Evolutionary conservation across 2,797 vertebrate species (phyloP).

Genomic region (Semotilus atromaculatus): DNA sequence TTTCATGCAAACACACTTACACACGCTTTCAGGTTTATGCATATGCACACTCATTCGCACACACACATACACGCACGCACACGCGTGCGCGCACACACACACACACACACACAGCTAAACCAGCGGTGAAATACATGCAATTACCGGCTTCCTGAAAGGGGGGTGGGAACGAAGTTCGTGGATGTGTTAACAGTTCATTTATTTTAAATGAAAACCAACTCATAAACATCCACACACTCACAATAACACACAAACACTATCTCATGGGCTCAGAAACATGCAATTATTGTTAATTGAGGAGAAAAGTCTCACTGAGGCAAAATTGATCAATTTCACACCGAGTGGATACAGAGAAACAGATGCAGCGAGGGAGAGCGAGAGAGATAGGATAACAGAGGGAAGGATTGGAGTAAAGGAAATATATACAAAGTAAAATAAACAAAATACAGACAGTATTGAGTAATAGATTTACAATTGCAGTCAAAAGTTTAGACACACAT

Average conservation of each 20-base stretch:
- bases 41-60: constrained; percentile 20
- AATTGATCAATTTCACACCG: constrained; percentile 53
- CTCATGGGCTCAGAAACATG: constrained; percentile 37
- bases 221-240: constrained; percentile 19
- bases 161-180: neutral
- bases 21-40: constrained; percentile 34
- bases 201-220: constrained; percentile 46
- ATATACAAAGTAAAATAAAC: neutral
- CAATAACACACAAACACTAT: constrained; percentile 20
- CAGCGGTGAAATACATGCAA: constrained; percentile 1
- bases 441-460: neutral
- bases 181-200: constrained; percentile 34
- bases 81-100: neutral
- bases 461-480: neutral
- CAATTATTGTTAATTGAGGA: constrained; percentile 52
- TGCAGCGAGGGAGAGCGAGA: neutral
- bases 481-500: neutral
- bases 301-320: constrained; percentile 35
- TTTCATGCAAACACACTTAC: constrained; percentile 30
- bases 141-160: neutral
- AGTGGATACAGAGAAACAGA: constrained; percentile 39
- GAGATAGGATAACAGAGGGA: neutral
- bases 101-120: constrained; percentile 5
- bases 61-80: neutral
- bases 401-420: neutral